phyloP scores from a whole-genome alignment of 2,797 vertebrate species.

The Austrolebias charrua region DNA sequence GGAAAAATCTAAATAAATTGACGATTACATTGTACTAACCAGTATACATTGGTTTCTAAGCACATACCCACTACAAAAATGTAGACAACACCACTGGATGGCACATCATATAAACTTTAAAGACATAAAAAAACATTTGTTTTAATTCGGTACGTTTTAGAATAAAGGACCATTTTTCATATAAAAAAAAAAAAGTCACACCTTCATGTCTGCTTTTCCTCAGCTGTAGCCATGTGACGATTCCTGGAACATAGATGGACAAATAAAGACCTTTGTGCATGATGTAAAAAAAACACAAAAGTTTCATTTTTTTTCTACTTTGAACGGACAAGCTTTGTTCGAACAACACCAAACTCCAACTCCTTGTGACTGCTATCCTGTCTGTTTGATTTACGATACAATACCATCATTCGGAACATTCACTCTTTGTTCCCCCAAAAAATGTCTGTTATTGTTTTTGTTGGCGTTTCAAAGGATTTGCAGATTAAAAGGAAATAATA shows the following conservation, averaged over 20 bases:
- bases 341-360: constrained; percentile 48
- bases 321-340: constrained; percentile 12
- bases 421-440: constrained; percentile 71
- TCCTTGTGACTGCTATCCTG: constrained; percentile 59
- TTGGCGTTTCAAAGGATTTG: constrained; percentile 71
- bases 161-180: background rate
- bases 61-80: no score
- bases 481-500: constrained; percentile 57
- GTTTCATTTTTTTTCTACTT: background rate
- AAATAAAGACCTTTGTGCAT: background rate
- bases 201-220: no score
- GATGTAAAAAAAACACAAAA: background rate
- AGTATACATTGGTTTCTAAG: no score
- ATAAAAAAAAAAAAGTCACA: background rate
- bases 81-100: no score
- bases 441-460: constrained; percentile 80
- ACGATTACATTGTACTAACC: no score
- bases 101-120: background rate
- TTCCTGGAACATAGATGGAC: constrained; percentile 1
- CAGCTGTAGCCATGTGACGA: background rate
- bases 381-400: constrained; percentile 69
- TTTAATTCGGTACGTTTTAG: background rate
- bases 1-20: no score
- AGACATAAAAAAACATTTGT: background rate
- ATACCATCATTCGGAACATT: constrained; percentile 60